phyloP scores from a whole-genome alignment of 2,797 vertebrate genomes.

The Mormyrops attenuatus region DNA sequence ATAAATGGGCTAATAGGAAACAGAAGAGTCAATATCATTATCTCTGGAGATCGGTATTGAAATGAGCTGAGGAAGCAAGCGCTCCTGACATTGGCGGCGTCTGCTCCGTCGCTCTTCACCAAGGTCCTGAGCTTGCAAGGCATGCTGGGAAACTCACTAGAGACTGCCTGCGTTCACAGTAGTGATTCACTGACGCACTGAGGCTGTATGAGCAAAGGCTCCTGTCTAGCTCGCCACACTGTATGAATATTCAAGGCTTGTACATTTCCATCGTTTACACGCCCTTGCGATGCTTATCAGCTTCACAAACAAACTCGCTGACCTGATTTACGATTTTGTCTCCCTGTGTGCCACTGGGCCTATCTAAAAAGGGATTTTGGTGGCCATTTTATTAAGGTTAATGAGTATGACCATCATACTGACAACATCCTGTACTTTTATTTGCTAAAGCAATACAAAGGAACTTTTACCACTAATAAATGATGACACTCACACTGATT shows the following conservation, averaged over 20 bases:
- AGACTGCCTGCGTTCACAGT: background rate
- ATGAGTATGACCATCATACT: background rate
- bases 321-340: background rate
- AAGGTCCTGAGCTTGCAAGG: background rate
- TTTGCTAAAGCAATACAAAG: background rate
- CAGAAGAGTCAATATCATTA: background rate
- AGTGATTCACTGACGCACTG: background rate
- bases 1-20: background rate
- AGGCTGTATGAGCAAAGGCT: background rate
- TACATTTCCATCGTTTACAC: background rate
- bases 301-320: slow-evolving; percentile 1
- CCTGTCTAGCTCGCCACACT: background rate
- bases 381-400: background rate
- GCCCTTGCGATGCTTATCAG: background rate
- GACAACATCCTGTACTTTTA: background rate
- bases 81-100: background rate
- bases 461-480: background rate
- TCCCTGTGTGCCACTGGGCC: background rate
- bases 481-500: background rate
- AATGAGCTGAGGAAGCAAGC: background rate
- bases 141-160: background rate
- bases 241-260: background rate
- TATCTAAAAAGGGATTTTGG: background rate
- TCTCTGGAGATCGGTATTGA: background rate
- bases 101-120: background rate